Evolutionary conservation across 37 sponge, comb jelly and placozoan genomes (phyloP), one percentile per base, ranked within the genome.

Genomic region (Chondrilla cf. caribensis): DNA sequence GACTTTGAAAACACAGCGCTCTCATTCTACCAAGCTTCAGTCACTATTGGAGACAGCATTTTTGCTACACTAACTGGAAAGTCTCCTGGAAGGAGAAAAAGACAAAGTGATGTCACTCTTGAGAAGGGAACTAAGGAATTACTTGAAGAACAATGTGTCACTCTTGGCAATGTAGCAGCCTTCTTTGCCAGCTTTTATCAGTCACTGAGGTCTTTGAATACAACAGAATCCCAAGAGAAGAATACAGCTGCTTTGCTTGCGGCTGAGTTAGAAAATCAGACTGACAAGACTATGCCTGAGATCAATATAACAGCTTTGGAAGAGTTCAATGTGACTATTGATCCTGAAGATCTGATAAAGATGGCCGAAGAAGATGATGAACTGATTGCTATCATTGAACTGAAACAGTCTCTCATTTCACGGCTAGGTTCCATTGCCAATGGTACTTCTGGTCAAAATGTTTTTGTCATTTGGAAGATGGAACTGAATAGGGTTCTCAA

Each of bases 401-500:
- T 79, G 11, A 79, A 36, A 36, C 21, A 37, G 37, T 22, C 71
- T 19, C 19, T 70, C 22, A 70, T 70, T 29, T 6, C 19, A 37
- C 35, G 40, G 40, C 37, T 70, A 36, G 8, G 18, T 8, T 6
- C 22, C 32, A 18, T 31, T 38, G 71, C 71, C 22, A 70, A 70
- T 70, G 71, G 39, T 8, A 33, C 60, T 26, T 2, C 33, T 55
- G 39, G 21, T 2, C 38, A 79, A 32, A 77, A 77, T 22, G 19
- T 55, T 9, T 79, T 79, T 29, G 1, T 58, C 28, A 55, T 24
- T 18, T 79, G 80, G 80, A 55, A 79, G 41, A 31, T 33, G 35
- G 36, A 79, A 58, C 32, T 79, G 17, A 58, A 79, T 58, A 31
- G 25, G 25, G 24, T 79, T 18, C 39, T 58, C 21, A 79, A 79